These are phyloP conservation scores for Magallana angulata DNA, from an alignment of 1,140 invertebrate genomes.

Conservation along the genomic window DNA sequence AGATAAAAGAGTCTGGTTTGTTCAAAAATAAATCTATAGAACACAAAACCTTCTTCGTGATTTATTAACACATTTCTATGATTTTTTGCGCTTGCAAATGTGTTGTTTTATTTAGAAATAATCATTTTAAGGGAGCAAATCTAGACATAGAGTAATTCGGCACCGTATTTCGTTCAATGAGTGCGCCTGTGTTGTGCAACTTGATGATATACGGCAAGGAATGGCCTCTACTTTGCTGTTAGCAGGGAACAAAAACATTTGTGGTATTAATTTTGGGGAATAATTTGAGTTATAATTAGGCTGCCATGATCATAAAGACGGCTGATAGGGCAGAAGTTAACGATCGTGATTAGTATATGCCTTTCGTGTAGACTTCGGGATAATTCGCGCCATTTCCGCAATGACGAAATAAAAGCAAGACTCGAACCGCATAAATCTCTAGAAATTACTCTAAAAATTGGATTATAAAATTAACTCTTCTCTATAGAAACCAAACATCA, in stretches of 20 bases:
- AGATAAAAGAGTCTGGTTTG: neutral
- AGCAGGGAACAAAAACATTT: neutral
- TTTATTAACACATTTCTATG: neutral
- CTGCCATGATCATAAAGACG: neutral
- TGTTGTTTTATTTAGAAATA: constrained; percentile 27
- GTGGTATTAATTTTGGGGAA: neutral
- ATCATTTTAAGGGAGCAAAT: neutral
- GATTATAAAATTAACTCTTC: neutral
- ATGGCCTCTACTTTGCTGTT: too few relatives aligned
- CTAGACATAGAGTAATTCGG: neutral
- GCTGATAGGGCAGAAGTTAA: neutral
- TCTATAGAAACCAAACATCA: neutral
- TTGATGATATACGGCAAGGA: neutral
- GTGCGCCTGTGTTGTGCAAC: neutral
- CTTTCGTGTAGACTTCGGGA: neutral
- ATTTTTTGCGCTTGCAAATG: neutral
- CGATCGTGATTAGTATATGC: neutral
- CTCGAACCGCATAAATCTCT: neutral
- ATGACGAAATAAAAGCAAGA: neutral
- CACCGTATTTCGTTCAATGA: constrained; percentile 28
- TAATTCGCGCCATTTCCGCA: constrained; percentile 1
- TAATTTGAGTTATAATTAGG: neutral
- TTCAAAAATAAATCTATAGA: neutral
- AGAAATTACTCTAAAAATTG: neutral
- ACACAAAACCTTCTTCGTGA: neutral